phyloP scores from a whole-genome alignment of 2,113 vertebrate genomes.

The Hemiscyllium ocellatum region DNA sequence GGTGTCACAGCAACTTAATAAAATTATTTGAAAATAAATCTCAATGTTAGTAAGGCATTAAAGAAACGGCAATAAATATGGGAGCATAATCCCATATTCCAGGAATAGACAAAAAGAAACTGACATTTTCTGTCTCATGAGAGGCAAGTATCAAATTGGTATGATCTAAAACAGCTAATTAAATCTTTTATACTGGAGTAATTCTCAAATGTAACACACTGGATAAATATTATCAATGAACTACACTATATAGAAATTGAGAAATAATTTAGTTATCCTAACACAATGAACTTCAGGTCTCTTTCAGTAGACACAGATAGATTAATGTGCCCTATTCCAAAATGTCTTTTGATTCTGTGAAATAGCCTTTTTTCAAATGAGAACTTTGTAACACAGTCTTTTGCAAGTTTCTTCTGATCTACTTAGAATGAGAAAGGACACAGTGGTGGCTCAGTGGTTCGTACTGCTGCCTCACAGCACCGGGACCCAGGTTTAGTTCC shows the following conservation, averaged over 20 bases:
- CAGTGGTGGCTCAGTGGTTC: no score
- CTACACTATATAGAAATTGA: background rate
- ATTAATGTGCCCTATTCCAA: background rate
- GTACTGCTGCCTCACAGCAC: no score
- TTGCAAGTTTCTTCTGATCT: background rate
- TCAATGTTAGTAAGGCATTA: background rate
- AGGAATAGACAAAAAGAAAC: background rate
- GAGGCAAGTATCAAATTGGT: background rate
- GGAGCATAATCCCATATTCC: background rate
- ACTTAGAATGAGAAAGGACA: background rate
- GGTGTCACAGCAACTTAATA: background rate
- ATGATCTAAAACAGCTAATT: background rate
- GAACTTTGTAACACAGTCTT: background rate
- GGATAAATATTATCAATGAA: background rate
- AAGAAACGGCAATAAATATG: background rate
- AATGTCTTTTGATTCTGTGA: background rate
- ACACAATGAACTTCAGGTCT: background rate
- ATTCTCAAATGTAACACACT: background rate
- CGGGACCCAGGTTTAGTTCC: no score
- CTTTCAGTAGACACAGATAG: background rate
- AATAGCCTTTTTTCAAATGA: background rate
- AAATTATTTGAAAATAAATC: background rate
- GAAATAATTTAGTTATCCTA: background rate
- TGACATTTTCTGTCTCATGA: background rate
- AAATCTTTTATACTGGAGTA: background rate